Base-by-base conservation (phyloP, 2,888 invertebrate species). In the Epinotia brunnichana region DNA sequence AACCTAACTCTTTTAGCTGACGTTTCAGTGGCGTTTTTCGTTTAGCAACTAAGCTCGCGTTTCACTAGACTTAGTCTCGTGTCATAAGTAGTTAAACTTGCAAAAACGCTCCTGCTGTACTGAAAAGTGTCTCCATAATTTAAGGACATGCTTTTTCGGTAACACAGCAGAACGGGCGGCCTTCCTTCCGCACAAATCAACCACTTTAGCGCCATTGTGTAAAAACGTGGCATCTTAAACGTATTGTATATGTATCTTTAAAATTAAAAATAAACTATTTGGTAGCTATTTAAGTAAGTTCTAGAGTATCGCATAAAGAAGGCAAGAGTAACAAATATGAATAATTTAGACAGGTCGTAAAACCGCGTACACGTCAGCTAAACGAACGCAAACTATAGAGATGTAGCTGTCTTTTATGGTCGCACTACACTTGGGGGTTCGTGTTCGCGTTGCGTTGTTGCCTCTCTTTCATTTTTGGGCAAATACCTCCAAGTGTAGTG, bases 261-360 rank as follows among this genome's bases (percentile, higher is more conserved):
- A 83, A 83, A 85, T 77, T 81, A 67, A 72, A 67, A 82, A 85
- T 61, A 85, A 86, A 85, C 86, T 88, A 90, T 88, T 90, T 87
- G 89, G 90, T 90, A 90, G 90, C 86, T 90, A 89, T 86, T 81
- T 89, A 90, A 87, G 85, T 90, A 89, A 89, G 87, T 83, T 85
- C 75, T 87, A 89, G 88, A 79, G 82, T 88, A 87, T 85, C 78
- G 85, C 85, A 82, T 81, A 78, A 71, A 41, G 82, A 83, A 83
- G 80, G 83, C 84, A 85, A 83, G 82, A 82, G 81, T 82, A 82
- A 83, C 83, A 80, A 82, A 78, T 78, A 76, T 74, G 76, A 76
- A 79, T 80, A 77, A 76, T 68, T 85, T 88, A 87, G 87, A 83
- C 84, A 83, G 87, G 84, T 85, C 54, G 75, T 80, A 53, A 17